These are phyloP conservation scores for Mesorhabditis spiculigera DNA, from an alignment of 2,888 invertebrate genomes.

Conservation along the genomic window DNA sequence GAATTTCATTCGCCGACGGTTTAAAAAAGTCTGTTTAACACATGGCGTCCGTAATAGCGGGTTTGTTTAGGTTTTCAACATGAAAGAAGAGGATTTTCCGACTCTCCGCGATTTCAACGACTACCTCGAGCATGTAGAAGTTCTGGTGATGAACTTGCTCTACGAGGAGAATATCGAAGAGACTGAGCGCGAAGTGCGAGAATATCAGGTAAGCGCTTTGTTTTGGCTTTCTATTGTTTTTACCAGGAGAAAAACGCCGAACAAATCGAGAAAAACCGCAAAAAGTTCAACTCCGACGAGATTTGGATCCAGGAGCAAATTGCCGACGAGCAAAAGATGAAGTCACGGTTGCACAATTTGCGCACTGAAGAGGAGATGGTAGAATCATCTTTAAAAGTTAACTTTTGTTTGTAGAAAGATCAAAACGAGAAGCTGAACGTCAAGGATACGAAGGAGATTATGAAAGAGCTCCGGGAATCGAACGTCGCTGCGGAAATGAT, in stretches of 20 bases:
- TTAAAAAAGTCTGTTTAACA: constrained; percentile 64
- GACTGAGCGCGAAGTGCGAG: constrained; percentile 42
- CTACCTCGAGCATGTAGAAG: constrained; percentile 91
- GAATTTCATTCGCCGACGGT: constrained; percentile 84
- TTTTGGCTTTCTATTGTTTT: not conserved
- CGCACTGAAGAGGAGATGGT: not conserved
- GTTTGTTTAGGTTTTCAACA: constrained; percentile 72
- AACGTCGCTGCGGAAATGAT: constrained; percentile 77
- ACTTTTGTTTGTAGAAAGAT: constrained; percentile 23
- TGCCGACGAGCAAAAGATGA: constrained; percentile 42
- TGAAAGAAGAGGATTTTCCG: constrained; percentile 87
- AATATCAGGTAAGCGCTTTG: constrained; percentile 14
- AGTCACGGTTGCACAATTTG: constrained; percentile 11
- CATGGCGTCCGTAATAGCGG: not conserved
- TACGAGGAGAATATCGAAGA: constrained; percentile 43
- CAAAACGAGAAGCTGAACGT: constrained; percentile 20
- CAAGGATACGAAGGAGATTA: constrained; percentile 70
- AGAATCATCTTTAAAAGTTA: not conserved
- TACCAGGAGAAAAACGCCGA: constrained; percentile 39
- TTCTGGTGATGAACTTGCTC: constrained; percentile 43
- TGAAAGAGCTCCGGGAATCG: constrained; percentile 91
- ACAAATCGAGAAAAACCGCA: constrained; percentile 47
- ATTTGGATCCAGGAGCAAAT: constrained; percentile 67
- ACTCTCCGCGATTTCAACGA: constrained; percentile 83
- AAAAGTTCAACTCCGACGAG: constrained; percentile 65